Evolutionary conservation across 30 jellyfish, hydroid and myxozoan genomes (phyloP).

Genomic region (Aurelia aurita): DNA sequence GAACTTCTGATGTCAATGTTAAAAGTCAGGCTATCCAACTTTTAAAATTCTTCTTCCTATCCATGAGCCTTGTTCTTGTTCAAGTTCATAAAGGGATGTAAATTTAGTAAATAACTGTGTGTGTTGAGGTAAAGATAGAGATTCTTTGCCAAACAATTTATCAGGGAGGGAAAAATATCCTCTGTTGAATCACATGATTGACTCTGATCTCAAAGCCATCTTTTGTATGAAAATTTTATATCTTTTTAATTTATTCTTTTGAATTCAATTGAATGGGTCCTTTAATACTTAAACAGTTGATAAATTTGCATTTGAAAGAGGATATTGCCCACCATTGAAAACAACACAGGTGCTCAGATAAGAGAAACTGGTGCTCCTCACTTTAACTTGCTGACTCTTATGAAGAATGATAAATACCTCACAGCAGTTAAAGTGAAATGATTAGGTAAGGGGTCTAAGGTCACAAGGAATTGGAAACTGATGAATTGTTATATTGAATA

Average conservation of each 20-base stretch:
- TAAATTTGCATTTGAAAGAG: slow-evolving; percentile 34
- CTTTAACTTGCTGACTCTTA: not conserved
- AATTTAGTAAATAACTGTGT: too few species aligned
- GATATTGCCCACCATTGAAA: not conserved
- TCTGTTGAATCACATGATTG: not conserved
- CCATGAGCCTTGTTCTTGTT: too few species aligned
- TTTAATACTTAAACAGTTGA: not conserved
- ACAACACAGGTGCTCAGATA: slow-evolving; percentile 32
- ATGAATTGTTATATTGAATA: too few species aligned
- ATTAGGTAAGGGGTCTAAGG: too few species aligned
- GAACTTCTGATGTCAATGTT: too few species aligned
- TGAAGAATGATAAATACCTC: too few species aligned
- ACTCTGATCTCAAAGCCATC: slow-evolving; percentile 8
- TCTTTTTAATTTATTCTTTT: slow-evolving; percentile 22
- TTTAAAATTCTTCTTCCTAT: too few species aligned
- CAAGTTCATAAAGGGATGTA: too few species aligned
- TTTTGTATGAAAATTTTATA: slow-evolving; percentile 31
- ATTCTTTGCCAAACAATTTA: not conserved
- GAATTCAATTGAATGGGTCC: not conserved
- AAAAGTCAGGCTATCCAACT: too few species aligned
- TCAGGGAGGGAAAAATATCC: not conserved
- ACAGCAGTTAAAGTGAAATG: too few species aligned
- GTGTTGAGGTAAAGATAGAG: too few species aligned
- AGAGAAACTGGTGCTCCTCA: slow-evolving; percentile 4
- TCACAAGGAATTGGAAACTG: too few species aligned